phyloP scores from a whole-genome alignment of 2,797 vertebrate genomes.

The Coluber constrictor region DNA sequence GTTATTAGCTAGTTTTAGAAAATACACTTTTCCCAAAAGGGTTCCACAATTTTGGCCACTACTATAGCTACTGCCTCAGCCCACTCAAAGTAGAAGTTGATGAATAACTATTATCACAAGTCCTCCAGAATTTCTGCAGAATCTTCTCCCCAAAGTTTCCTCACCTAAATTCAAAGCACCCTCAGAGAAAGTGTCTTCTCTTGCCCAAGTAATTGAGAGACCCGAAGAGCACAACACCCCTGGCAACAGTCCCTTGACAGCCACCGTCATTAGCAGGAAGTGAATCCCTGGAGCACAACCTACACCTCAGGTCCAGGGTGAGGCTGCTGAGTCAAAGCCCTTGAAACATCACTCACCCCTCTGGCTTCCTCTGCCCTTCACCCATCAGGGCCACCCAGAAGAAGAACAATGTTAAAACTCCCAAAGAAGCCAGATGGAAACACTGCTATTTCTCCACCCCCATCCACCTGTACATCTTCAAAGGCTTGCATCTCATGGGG shows the following conservation, averaged over 20 bases:
- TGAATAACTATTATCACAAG: neutral
- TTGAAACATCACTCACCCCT: neutral
- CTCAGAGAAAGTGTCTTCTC: neutral
- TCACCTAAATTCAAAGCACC: neutral
- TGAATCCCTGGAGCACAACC: neutral
- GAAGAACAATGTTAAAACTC: neutral
- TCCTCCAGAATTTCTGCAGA: neutral
- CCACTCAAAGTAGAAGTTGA: neutral
- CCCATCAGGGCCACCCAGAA: neutral
- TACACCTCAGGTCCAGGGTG: neutral
- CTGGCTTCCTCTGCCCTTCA: neutral
- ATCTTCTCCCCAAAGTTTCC: neutral
- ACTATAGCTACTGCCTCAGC: neutral
- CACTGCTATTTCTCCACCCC: neutral
- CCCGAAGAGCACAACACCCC: neutral
- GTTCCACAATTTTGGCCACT: too few species aligned
- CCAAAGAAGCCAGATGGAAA: neutral
- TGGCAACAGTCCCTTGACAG: neutral
- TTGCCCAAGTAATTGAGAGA: neutral
- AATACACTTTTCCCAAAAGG: too few species aligned
- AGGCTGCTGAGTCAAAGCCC: neutral
- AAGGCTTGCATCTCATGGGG: rapidly evolving
- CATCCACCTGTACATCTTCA: rapidly evolving
- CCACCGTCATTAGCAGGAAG: neutral
- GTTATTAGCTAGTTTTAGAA: too few species aligned